Evolutionary conservation across 2,888 invertebrate species (phyloP).

Genomic region (Scaptomyza parva): DNA sequence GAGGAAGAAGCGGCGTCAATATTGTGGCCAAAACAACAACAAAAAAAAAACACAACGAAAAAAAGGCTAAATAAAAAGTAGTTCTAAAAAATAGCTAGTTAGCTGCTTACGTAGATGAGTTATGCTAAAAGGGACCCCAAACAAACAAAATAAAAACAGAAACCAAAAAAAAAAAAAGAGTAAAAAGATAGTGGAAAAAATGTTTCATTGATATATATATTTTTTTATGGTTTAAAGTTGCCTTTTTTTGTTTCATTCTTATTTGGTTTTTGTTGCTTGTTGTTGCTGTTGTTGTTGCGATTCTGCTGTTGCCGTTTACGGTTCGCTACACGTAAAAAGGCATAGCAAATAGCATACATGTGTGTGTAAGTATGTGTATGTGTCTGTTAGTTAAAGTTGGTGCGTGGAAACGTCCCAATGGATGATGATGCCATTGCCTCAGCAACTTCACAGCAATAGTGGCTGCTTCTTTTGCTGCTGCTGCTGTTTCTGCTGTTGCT

Average conservation of each 20-base stretch:
- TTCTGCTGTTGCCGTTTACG: constrained; percentile 61
- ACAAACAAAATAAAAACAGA: neutral
- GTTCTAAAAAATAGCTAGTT: constrained; percentile 30
- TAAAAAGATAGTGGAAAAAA: constrained; percentile 46
- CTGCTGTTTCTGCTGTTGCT: constrained; percentile 26
- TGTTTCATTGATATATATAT: constrained; percentile 76
- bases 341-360: constrained; percentile 22
- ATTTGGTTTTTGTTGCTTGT: neutral
- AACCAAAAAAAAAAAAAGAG: constrained; percentile 28
- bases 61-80: constrained; percentile 4
- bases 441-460: constrained; percentile 53
- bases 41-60: no score
- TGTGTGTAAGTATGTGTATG: constrained; percentile 21
- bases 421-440: constrained; percentile 78
- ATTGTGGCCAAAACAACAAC: constrained; percentile 36
- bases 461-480: constrained; percentile 42
- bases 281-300: neutral
- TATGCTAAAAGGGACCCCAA: constrained; percentile 26
- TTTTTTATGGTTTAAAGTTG: constrained; percentile 60
- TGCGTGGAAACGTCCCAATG: constrained; percentile 48
- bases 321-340: constrained; percentile 56
- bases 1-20: constrained; percentile 30
- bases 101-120: constrained; percentile 47
- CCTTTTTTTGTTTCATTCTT: constrained; percentile 51
- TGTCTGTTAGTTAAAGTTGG: constrained; percentile 42